Evolutionary conservation across 2,888 invertebrate genomes (phyloP).

Genomic region (Ectemnius cavifrons): DNA sequence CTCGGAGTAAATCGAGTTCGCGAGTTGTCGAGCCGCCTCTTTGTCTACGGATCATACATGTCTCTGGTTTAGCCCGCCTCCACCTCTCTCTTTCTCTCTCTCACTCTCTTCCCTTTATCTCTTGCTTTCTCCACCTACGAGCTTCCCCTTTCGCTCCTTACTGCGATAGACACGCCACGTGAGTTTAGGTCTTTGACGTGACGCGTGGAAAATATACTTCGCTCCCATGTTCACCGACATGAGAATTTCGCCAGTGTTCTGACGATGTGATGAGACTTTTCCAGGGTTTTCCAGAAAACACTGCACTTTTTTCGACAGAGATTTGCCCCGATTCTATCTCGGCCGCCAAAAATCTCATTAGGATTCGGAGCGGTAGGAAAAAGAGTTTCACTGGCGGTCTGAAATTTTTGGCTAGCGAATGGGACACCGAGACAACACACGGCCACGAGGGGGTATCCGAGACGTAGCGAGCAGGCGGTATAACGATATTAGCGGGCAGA

Average conservation of each 20-base stretch:
- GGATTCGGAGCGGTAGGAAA: not conserved
- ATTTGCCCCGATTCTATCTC: not conserved
- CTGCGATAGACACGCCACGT: constrained; percentile 24
- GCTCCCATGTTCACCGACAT: constrained; percentile 7
- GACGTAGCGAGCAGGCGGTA: not conserved
- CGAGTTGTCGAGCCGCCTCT: constrained; percentile 48
- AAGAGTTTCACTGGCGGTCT: not conserved
- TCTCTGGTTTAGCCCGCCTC: constrained; percentile 16
- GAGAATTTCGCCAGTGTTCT: constrained; percentile 10
- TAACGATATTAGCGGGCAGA: constrained; percentile 1
- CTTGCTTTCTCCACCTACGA: not conserved
- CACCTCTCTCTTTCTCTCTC: constrained; percentile 19
- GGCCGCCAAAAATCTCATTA: not conserved
- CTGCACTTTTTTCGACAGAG: not conserved
- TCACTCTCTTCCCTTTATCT: constrained; percentile 30
- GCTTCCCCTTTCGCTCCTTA: constrained; percentile 5
- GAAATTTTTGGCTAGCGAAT: not conserved
- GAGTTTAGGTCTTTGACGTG: constrained; percentile 46
- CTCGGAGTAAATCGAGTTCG: constrained; percentile 50
- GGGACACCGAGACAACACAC: not conserved
- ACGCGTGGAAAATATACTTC: constrained; percentile 41
- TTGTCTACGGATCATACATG: constrained; percentile 41
- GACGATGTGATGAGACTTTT: constrained; percentile 1
- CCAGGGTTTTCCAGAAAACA: not conserved
- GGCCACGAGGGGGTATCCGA: not conserved